A percentile compares a stretch with the other conserved stretches of the same genome.
These are phyloP conservation scores for Furcifer pardalis DNA, from an alignment of 2,797 vertebrate species.

Conservation along the genomic window DNA sequence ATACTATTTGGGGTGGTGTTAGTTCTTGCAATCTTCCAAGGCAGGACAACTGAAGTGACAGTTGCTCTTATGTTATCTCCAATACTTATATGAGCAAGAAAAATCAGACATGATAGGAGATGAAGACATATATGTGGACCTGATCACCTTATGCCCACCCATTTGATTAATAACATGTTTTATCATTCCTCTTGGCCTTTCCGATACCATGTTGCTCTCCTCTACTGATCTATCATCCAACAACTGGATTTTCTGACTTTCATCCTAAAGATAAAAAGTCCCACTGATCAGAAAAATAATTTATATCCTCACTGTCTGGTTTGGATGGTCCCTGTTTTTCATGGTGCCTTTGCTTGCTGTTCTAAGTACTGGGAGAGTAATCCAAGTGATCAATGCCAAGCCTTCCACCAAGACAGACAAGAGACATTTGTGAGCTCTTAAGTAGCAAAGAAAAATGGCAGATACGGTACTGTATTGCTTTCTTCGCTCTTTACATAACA, in stretches of 20 bases:
- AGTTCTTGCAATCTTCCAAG: background rate
- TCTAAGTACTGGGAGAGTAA: background rate
- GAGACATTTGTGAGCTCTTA: background rate
- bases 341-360: background rate
- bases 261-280: background rate
- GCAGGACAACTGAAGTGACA: background rate
- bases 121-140: background rate
- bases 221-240: background rate
- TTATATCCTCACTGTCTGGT: background rate
- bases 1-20: background rate
- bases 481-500: conserved; percentile 4
- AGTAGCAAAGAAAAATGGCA: background rate
- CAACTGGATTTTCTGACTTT: background rate
- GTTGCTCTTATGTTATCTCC: background rate
- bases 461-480: background rate
- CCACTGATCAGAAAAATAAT: background rate
- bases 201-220: background rate
- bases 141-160: background rate
- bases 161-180: background rate
- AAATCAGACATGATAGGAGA: background rate
- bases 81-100: background rate
- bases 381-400: background rate
- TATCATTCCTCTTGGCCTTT: background rate
- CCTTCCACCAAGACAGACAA: background rate
- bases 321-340: background rate